Percentiles rank a stretch among this genome's conserved stretches.
Evolutionary conservation across 1,140 invertebrate species (phyloP).

Genomic region (Microplitis demolitor): DNA sequence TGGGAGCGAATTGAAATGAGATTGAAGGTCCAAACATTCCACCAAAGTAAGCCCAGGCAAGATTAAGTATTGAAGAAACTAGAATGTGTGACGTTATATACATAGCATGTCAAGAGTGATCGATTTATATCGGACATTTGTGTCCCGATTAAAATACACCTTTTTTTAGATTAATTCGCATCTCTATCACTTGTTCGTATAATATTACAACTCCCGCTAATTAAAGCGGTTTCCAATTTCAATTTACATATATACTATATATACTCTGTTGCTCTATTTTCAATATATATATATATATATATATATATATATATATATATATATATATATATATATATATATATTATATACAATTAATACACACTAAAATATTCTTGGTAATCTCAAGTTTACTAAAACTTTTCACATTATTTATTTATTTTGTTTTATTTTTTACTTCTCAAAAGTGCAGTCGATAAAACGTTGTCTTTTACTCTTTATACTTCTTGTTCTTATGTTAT

Average conservation of each 20-base stretch:
- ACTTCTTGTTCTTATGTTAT: not conserved
- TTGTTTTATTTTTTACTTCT: not conserved
- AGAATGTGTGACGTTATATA: not conserved
- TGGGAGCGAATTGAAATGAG: not conserved
- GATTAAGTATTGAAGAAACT: conserved; percentile 6
- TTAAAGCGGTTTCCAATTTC: conserved; percentile 34
- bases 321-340: not conserved
- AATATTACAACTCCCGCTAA: conserved; percentile 33
- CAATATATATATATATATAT: not conserved
- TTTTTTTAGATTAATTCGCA: not conserved
- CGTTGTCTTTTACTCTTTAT: not conserved
- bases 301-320: not conserved
- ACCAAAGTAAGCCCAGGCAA: not conserved
- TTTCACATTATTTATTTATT: not conserved
- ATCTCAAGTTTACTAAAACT: not conserved
- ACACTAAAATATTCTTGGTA: not conserved
- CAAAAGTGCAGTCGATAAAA: conserved; percentile 2
- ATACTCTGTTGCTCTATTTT: not conserved
- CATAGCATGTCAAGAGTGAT: not conserved
- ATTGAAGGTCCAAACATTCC: not conserved
- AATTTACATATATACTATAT: conserved; percentile 20
- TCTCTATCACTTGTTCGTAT: conserved; percentile 27
- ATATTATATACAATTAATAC: not conserved
- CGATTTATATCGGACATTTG: conserved; percentile 1
- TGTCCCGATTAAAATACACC: conserved; percentile 1